Evolutionary conservation across 2,797 vertebrate genomes (phyloP).

Genomic region (Peromyscus melanophrys): DNA sequence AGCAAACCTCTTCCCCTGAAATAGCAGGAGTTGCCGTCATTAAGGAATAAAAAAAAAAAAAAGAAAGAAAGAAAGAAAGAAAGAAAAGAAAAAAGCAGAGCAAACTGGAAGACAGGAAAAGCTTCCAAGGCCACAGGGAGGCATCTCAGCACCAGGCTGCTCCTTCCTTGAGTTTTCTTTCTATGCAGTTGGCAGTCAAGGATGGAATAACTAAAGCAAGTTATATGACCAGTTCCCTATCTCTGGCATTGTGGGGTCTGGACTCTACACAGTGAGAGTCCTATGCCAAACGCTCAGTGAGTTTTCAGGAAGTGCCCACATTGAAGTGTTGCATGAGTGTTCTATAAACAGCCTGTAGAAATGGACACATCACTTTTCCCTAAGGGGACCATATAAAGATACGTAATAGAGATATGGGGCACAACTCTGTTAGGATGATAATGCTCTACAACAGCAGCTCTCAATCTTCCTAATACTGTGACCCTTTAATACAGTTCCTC

Average conservation of each 20-base stretch:
- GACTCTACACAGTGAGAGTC: neutral
- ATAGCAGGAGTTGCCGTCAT: slow-evolving; percentile 67
- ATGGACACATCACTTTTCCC: neutral
- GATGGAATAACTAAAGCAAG: neutral
- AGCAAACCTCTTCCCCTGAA: slow-evolving; percentile 63
- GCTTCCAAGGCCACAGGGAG: neutral
- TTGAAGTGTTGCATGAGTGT: neutral
- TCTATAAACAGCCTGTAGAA: neutral
- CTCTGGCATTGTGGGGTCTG: neutral
- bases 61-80: too few species aligned
- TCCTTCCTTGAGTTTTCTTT: neutral
- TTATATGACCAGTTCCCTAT: neutral
- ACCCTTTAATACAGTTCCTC: neutral
- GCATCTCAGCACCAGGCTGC: accelerated
- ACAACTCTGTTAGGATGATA: neutral
- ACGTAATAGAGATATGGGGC: neutral
- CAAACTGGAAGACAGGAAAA: neutral
- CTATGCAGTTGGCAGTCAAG: neutral
- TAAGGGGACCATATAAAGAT: neutral
- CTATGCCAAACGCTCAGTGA: neutral
- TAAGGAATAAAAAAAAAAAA: neutral
- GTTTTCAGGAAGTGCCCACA: accelerated
- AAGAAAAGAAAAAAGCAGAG: neutral
- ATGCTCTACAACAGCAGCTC: neutral
- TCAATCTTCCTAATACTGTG: neutral